Conservation (phyloP, 2,113 vertebrate species). For the Puma concolor region DNA sequence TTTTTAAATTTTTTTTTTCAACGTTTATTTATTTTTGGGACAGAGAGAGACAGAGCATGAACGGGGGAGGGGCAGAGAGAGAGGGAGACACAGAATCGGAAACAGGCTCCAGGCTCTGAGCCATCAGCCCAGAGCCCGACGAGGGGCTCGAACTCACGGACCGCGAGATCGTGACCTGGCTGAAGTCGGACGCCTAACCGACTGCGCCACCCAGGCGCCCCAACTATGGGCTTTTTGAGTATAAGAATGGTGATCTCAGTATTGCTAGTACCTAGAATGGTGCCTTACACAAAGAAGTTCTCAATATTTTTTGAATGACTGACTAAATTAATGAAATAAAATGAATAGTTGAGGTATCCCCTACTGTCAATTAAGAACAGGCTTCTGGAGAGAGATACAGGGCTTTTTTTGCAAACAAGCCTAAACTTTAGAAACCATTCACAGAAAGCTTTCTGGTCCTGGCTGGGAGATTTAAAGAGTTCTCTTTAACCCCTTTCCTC, state of each 20-base stretch:
- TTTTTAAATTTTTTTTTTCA: no score
- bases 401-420: background rate
- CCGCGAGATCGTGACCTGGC: no score
- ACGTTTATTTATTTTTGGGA: no score
- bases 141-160: no score
- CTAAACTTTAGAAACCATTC: conserved; percentile 32
- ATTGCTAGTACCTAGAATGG: conserved; percentile 23
- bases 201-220: no score
- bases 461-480: background rate
- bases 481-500: conserved; percentile 40
- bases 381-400: background rate
- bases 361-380: conserved; percentile 15
- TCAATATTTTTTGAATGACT: background rate
- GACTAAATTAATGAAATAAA: background rate
- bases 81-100: no score
- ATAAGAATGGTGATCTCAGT: background rate
- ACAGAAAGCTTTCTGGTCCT: background rate
- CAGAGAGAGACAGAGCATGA: no score
- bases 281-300: conserved; percentile 21
- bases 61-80: no score
- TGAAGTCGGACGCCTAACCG: no score
- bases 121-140: no score
- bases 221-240: background rate
- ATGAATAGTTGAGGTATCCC: background rate
- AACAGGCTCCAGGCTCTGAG: no score